Conservation (phyloP, 2,797 vertebrate species). For the Urophycis tenuis region DNA sequence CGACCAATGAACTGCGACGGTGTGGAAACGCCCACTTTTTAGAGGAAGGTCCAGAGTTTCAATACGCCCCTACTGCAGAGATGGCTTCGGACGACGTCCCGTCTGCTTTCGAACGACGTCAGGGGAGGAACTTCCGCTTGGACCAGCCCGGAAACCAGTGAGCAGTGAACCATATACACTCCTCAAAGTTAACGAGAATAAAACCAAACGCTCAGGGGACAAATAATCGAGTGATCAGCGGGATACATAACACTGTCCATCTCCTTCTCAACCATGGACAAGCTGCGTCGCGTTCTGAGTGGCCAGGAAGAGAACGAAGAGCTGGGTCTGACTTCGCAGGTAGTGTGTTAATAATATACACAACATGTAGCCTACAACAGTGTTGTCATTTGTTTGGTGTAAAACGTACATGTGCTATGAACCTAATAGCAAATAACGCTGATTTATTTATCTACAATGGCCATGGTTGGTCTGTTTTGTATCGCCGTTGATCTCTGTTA, state of each 20-base stretch:
- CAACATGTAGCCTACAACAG: not conserved
- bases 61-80: too few relatives aligned
- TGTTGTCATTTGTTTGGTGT: not conserved
- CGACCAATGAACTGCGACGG: too few relatives aligned
- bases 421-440: not conserved
- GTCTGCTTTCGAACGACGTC: too few relatives aligned
- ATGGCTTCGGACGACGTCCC: too few relatives aligned
- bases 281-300: conserved; percentile 85
- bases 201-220: not conserved
- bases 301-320: conserved; percentile 90
- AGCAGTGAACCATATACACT: too few relatives aligned
- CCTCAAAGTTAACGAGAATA: not conserved
- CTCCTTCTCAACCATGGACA: conserved; percentile 75
- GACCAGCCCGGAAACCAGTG: too few relatives aligned
- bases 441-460: not conserved
- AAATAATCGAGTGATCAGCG: not conserved
- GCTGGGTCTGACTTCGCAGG: conserved; percentile 85
- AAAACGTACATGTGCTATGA: not conserved
- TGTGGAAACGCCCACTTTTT: too few relatives aligned
- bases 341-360: conserved; percentile 47
- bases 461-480: too few relatives aligned
- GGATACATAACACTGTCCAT: not conserved
- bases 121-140: too few relatives aligned
- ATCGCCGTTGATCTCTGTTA: too few relatives aligned
- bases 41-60: too few relatives aligned